These are phyloP conservation scores for Amiota minor DNA, from an alignment of 2,888 invertebrate genomes.

Conservation along the genomic window DNA sequence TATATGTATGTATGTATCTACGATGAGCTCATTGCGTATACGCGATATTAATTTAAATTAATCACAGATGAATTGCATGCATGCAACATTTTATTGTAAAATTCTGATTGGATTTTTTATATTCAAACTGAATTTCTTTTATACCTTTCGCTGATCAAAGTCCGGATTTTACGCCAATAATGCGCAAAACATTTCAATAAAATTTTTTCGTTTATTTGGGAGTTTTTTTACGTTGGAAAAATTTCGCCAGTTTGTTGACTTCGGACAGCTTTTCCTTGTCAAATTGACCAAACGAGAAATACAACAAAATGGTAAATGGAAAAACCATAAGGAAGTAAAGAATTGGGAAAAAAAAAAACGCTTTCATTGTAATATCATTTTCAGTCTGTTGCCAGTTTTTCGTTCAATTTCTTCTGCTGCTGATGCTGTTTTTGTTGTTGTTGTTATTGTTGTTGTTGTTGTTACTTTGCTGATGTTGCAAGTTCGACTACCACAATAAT, in stretches of 20 bases:
- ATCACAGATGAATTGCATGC: constrained; percentile 30
- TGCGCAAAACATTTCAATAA: constrained; percentile 20
- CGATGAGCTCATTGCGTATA: neutral
- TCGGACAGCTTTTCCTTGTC: constrained; percentile 21
- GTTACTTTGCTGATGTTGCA: neutral
- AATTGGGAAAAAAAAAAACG: constrained; percentile 7
- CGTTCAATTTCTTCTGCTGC: constrained; percentile 28
- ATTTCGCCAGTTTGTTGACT: neutral
- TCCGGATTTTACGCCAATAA: neutral
- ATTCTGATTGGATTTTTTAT: no score
- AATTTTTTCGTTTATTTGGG: neutral
- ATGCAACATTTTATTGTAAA: constrained; percentile 33
- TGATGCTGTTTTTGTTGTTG: constrained; percentile 22
- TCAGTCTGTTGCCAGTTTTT: constrained; percentile 36
- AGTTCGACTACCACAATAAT: constrained; percentile 17
- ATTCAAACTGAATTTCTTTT: no score
- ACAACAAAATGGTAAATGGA: no score
- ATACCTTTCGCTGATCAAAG: no score
- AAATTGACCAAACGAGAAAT: constrained; percentile 31
- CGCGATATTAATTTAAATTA: constrained; percentile 24
- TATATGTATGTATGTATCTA: neutral
- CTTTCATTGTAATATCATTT: constrained; percentile 60
- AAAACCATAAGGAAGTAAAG: no score
- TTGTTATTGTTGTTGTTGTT: constrained; percentile 6
- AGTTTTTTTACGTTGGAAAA: neutral